Base-by-base conservation (phyloP, 2,888 invertebrate species). In the Trissoscelio sp. region DNA sequence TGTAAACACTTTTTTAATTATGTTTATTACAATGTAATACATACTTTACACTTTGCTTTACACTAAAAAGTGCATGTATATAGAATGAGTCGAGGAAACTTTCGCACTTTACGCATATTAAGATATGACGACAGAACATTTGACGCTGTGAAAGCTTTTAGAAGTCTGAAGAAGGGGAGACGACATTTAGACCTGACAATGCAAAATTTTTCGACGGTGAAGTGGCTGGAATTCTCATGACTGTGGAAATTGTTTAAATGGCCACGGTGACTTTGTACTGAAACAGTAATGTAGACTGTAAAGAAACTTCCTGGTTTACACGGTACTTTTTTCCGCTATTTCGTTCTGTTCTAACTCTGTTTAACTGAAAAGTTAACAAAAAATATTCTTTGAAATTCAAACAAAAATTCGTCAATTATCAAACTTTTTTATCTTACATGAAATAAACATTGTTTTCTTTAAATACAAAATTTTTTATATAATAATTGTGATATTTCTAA, bases 61-160 rank as follows among this genome's bases (percentile, higher is more conserved):
- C 57, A 39, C 51, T 67, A 53, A 66, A 75, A 55, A 57, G 64
- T 64, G 22, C 39, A 62, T 64, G 78, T 64, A 58, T 64, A 78
- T 51, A 67, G 37, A 57, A 46, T 55, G 24, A 70, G 12, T 14
- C n/a, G 31, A 51, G 58, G 7, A 79, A 79, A 79, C 39, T 72
- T 72, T 72, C 18, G 79, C 46, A 70, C 64, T 70, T 78, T 70
- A 31, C 42, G 57, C 48, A 64, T 48, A 78, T 70, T 70, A 70
- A 64, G 70, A 70, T 48, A 64, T 57, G 58, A 51, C 66, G 57
- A 79, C 79, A 51, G 66, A 79, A 79, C 79, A 79, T 79, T 79
- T 79, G 79, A 72, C 24, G 72, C 66, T 48, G 58, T 58, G 28
- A 79, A 79, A 79, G 79, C 79, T 79, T 79, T 79, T 66, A 79